Evolutionary conservation across 2,113 vertebrate genomes (phyloP), one percentile per base, ranked within the genome.

Genomic region (Isichthys henryi): DNA sequence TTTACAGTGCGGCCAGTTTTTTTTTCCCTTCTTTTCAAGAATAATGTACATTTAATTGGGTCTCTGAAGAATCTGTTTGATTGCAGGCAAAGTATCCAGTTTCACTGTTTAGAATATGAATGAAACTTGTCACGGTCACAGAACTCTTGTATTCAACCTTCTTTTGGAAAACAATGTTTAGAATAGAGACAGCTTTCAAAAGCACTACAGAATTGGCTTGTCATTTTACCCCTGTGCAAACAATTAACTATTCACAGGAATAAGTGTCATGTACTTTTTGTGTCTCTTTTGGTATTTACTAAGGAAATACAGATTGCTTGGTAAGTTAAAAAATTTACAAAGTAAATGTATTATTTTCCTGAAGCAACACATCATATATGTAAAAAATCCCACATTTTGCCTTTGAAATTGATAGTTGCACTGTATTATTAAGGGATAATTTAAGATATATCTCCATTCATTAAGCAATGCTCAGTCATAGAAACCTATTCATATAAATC

Each of bases 91-190:
- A n/a, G 27, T 48, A 82, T 35, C 56, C 70, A 19, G 49, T 39
- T 88, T 74, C 66, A 70, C 66, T 21, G 21, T 88, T 77, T n/a
- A 88, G 87, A 70, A 70, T 66, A 80, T 80, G n/a, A 74, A 52
- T 50, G 31, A 82, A 17, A 50, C 53, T 23, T 56, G 53, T 56
- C 53, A 56, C 5, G 0, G 53, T 56, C 19, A 5, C 5, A 21
- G 53, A 19, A 74, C n/a, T 77, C 58, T 43, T 48, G 0, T 35
- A 80, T 21, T n/a, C 66, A 39, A 27, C 88, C 10, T 82, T 82
- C 35, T 87, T 31, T 46, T 66, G 23, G 19, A 88, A 62, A 66
- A 15, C 17, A 4, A 66, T 45, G 53, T 88, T 58, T 39, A 45
- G 7, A 87, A 45, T 53, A 31, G 84, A 86, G 84, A 86, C 27